Evolutionary conservation across 2,888 invertebrate genomes (phyloP), one percentile per base, ranked within the genome.

Genomic region (Vandiemenella viatica): DNA sequence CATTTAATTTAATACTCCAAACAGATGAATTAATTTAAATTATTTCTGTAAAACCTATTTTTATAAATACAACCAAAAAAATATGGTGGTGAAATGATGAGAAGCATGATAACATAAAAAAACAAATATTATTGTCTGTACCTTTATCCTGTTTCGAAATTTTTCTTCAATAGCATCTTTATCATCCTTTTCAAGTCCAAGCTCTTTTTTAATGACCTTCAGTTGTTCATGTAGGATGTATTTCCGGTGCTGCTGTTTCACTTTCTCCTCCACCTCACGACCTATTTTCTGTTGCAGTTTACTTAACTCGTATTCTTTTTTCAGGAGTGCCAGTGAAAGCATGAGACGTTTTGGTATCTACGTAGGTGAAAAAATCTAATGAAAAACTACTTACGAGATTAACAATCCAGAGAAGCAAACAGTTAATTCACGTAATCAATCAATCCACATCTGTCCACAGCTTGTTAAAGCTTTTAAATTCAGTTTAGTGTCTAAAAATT

Each of bases 161-260:
- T 97, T 98, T 58, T 98, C 98, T 18, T 87, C 93, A 49, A 99
- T 91, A 0, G 98, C 93, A 67, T 97, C 96, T 64, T 98, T 98
- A 62, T 99, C 98, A 58, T 99, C 98, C 61, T 99, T 99, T 64
- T 98, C 98, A 51, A 99, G 70, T 0, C 98, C 98, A 45, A 99
- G 68, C 68, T 98, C 98, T 65, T 96, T 97, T 68, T 98, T 99
- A 58, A 99, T 99, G 49, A 75, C 87, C 77, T 96, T 98, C 3
- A 99, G 72, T 67, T 98, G 98, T 65, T 99, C 98, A 58, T 93
- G 88, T 40, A 99, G 76, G 66, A 99, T 95, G 62, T 95, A 98
- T 64, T 97, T 97, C 55, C 96, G 73, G 63, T 99, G 97, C 61
- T 97, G 96, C 59, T 92, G 91, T 64, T 97, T 96, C 0, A 99